Conservation (phyloP, 2,113 vertebrate species). For the Dipodomys spectabilis region DNA sequence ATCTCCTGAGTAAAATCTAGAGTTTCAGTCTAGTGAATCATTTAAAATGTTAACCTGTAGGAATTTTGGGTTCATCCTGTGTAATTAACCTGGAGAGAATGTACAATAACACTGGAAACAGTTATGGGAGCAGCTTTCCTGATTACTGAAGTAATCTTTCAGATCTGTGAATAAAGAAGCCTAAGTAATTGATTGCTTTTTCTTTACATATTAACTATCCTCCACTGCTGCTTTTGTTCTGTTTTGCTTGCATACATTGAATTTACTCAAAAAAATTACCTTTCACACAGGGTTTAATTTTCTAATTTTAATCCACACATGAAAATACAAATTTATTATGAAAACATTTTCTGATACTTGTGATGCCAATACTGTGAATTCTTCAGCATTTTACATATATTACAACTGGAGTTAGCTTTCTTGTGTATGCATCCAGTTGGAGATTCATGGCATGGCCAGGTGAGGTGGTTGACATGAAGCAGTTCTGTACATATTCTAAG, state of each 20-base stretch:
- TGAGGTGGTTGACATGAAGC: background rate
- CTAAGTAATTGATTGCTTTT: constrained; percentile 38
- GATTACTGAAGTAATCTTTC: constrained; percentile 25
- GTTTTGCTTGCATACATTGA: constrained; percentile 23
- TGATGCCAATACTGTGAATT: background rate
- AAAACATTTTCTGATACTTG: background rate
- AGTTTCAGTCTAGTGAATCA: constrained; percentile 49
- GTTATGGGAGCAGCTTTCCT: constrained; percentile 46
- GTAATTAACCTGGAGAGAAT: constrained; percentile 16
- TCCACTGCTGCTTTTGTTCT: background rate
- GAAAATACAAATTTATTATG: constrained; percentile 33
- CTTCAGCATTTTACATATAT: background rate
- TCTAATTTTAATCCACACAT: constrained; percentile 14
- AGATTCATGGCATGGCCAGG: background rate
- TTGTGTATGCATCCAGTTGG: background rate
- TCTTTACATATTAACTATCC: constrained; percentile 30
- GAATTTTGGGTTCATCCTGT: constrained; percentile 4
- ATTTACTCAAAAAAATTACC: background rate
- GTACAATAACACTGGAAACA: background rate
- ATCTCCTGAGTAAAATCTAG: background rate
- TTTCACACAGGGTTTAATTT: constrained; percentile 39
- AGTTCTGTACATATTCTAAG: background rate
- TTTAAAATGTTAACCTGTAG: background rate
- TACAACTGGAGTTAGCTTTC: background rate
- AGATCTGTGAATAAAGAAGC: constrained; percentile 65